A percentile compares a stretch with the other conserved stretches of the same genome.
Evolutionary conservation across 2,797 vertebrate species (phyloP).

Genomic region (Argentina silus): DNA sequence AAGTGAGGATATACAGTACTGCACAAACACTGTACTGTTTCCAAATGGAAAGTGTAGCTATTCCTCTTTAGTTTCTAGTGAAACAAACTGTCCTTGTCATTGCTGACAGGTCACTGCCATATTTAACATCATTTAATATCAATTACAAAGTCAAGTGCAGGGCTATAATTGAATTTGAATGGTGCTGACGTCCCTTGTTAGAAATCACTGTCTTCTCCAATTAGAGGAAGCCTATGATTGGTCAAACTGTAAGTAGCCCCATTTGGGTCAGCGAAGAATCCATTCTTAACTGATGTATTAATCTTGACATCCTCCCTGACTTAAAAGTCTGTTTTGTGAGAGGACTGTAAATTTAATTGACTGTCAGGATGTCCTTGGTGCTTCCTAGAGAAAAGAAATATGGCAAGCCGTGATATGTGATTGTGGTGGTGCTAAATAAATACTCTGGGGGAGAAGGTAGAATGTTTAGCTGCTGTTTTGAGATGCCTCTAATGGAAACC

Average conservation of each 20-base stretch:
- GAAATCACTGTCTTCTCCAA: conserved; percentile 78
- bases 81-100: conserved; percentile 23
- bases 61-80: conserved; percentile 8
- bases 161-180: conserved; percentile 72
- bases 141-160: conserved; percentile 75
- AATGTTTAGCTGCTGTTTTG: conserved; percentile 41
- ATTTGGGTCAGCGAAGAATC: conserved; percentile 52
- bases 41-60: not conserved
- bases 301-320: conserved; percentile 65
- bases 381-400: conserved; percentile 25
- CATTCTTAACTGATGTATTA: conserved; percentile 67
- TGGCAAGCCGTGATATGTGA: conserved; percentile 9
- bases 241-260: conserved; percentile 59
- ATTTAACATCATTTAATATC: conserved; percentile 77
- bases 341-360: conserved; percentile 55
- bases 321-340: conserved; percentile 33
- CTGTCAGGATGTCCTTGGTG: conserved; percentile 67
- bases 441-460: conserved; percentile 34
- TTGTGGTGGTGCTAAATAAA: conserved; percentile 43
- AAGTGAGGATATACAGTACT: not conserved
- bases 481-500: conserved; percentile 56
- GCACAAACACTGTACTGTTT: not conserved
- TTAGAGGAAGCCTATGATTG: conserved; percentile 68
- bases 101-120: conserved; percentile 65
- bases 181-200: conserved; percentile 67